Base-by-base conservation (phyloP, 2,888 invertebrate species). In the Glyphotaelius pellucidus region DNA sequence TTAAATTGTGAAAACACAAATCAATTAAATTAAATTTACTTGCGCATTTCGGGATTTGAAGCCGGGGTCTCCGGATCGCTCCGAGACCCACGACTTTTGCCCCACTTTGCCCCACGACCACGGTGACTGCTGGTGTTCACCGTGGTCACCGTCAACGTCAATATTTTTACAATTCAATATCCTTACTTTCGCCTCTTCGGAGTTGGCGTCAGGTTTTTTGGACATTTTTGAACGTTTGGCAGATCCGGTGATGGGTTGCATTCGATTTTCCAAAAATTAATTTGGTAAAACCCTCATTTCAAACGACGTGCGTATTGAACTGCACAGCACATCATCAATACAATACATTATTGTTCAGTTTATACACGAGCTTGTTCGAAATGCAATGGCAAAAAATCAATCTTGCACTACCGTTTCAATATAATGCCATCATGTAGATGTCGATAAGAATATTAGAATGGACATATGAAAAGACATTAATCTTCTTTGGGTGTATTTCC, bases 211-310 rank as follows among this genome's bases (percentile, higher is more conserved):
- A 5, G 38, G 38, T 38, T 38, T 38, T 38, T 38, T 5, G 38
- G 9, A 38, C 38, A 38, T 91, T 91, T 67, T 38, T 5, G 35
- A 35, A 35, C 35, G 35, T 35, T 5, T 35, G 35, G 35, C 35
- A 35, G 38, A 38, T 38, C 38, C 38, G 38, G 38, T 9, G 38
- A 5, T 38, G 67, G 88, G 88, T 91, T 88, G 86, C 92, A 91
- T 92, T 90, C 83, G 90, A 90, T 92, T 91, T 91, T 91, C 38
- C 38, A 79, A 90, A 91, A 92, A 85, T 84, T 90, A 80, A 47
- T 88, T 87, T 80, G 84, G 90, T 80, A 91, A 92, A 92, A 92
- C 90, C 88, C 90, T 88, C 92, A 91, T 90, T 91, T 47, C 84
- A 42, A 80, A 91, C 89, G 88, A 87, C 52, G 88, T 90, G 80